Base-by-base conservation (phyloP, 2,888 invertebrate species). In the Cancer borealis region DNA sequence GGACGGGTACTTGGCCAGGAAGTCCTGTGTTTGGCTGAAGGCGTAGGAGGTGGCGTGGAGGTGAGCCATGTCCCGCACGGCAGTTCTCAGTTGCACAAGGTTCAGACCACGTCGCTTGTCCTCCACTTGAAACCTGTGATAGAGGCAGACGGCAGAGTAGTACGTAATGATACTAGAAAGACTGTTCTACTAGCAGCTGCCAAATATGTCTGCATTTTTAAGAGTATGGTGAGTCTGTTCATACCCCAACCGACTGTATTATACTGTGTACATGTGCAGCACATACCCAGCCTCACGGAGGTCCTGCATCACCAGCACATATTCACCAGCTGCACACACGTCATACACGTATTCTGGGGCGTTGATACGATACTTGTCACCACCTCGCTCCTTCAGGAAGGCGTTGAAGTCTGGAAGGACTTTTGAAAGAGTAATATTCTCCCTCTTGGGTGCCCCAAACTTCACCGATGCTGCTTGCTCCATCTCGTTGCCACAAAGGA, bases 271-370 rank as follows among this genome's bases (percentile, higher is more conserved):
- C 39, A 39, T n/a, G 8, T 73, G 26, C 73, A 73, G 10, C 26
- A 88, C 88, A 21, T 46, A 88, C 88, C 88, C 45, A 30, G 39
- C 46, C 45, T 39, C 39, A 14, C 14, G 14, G 88, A 88, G 45
- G n/a, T 88, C 88, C 88, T 46, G 39, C 88, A 88, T 88, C 45
- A 88, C n/a, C 88, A 88, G 21, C 21, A 88, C 39, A 30, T 88
- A 88, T 46, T 88, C 88, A 21, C n/a, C n/a, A 26, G 1, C 88
- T 21, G 1, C 0, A 30, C 46, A 88, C 88, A 88, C 88, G 39
- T 45, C 45, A 8, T 88, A 88, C 21, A 88, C 46, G 46, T 88
- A 12, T 8, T 88, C 88, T 8, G 88, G 88, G 14, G 26, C 88
- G 45, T 88, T 88, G 39, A 88, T 88, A 8, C 30, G 45, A 46